phyloP scores from a whole-genome alignment of 2,113 vertebrate genomes.

The Enhydra lutris region DNA sequence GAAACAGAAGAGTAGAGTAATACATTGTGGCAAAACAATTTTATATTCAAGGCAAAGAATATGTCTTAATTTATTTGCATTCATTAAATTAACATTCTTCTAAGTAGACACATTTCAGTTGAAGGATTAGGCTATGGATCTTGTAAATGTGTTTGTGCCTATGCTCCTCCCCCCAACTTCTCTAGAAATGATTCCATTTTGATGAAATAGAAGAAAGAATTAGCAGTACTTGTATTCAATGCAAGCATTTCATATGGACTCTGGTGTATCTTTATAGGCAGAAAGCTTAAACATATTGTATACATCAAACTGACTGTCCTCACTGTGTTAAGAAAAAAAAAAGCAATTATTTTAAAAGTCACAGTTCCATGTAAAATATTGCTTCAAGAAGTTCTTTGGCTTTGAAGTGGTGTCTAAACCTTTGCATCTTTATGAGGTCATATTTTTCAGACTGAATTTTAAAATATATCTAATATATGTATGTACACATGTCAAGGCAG shows the following conservation, averaged over 20 bases:
- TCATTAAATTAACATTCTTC: slow-evolving; percentile 57
- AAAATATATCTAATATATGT: slow-evolving; percentile 64
- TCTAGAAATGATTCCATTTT: slow-evolving; percentile 33
- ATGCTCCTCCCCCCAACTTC: background rate
- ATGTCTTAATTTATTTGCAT: slow-evolving; percentile 64
- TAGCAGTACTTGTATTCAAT: slow-evolving; percentile 4
- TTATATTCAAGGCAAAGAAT: slow-evolving; percentile 40
- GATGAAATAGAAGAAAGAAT: background rate
- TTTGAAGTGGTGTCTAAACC: slow-evolving; percentile 61
- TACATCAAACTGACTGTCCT: slow-evolving; percentile 46
- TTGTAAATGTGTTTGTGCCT: background rate
- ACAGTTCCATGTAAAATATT: slow-evolving; percentile 48
- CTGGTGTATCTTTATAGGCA: background rate
- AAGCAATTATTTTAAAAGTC: slow-evolving; percentile 62
- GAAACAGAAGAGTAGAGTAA: slow-evolving; percentile 27
- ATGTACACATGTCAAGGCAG: slow-evolving; percentile 67
- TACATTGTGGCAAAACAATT: slow-evolving; percentile 52
- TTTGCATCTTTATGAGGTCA: slow-evolving; percentile 68
- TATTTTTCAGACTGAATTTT: slow-evolving; percentile 64
- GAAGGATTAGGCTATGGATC: slow-evolving; percentile 1
- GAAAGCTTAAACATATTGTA: slow-evolving; percentile 39
- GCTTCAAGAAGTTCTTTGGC: slow-evolving; percentile 46
- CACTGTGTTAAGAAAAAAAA: background rate
- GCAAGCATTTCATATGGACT: background rate
- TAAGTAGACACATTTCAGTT: slow-evolving; percentile 44